A percentile compares a stretch with the other conserved stretches of the same genome.
These are phyloP conservation scores for Ochropleura plecta DNA, from an alignment of 2,888 invertebrate species.

Conservation along the genomic window DNA sequence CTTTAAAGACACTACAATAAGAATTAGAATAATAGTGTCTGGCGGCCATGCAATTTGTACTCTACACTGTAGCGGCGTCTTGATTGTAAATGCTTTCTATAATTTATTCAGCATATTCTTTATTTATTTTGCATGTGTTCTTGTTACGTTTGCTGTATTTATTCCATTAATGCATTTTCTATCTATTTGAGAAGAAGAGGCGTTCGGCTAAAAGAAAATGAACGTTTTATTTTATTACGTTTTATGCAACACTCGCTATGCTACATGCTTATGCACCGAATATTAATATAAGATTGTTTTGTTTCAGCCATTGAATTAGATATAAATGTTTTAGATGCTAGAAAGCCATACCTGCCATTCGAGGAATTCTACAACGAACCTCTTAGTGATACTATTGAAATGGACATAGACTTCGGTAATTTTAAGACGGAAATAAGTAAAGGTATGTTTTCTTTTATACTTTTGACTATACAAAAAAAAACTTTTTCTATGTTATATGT, in stretches of 20 bases:
- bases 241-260: slow-evolving; percentile 26
- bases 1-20: background rate
- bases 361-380: slow-evolving; percentile 98
- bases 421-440: slow-evolving; percentile 93
- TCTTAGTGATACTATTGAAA: slow-evolving; percentile 97
- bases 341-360: slow-evolving; percentile 95
- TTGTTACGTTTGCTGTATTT: background rate
- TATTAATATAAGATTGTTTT: slow-evolving; percentile 66
- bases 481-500: background rate
- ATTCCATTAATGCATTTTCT: background rate
- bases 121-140: background rate
- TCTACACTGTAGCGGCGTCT: background rate
- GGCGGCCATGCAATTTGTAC: background rate
- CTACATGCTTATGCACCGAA: slow-evolving; percentile 37
- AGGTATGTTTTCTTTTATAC: slow-evolving; percentile 75
- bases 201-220: background rate
- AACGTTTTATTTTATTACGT: background rate
- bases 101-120: background rate
- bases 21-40: background rate
- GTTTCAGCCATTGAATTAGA: slow-evolving; percentile 93
- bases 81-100: background rate
- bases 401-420: slow-evolving; percentile 98
- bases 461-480: background rate
- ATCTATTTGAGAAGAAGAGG: background rate
- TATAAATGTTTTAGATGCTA: slow-evolving; percentile 94